A percentile compares a stretch with the other conserved stretches of the same genome.
phyloP scores from a whole-genome alignment of 2,113 vertebrate genomes.

The Morone saxatilis region DNA sequence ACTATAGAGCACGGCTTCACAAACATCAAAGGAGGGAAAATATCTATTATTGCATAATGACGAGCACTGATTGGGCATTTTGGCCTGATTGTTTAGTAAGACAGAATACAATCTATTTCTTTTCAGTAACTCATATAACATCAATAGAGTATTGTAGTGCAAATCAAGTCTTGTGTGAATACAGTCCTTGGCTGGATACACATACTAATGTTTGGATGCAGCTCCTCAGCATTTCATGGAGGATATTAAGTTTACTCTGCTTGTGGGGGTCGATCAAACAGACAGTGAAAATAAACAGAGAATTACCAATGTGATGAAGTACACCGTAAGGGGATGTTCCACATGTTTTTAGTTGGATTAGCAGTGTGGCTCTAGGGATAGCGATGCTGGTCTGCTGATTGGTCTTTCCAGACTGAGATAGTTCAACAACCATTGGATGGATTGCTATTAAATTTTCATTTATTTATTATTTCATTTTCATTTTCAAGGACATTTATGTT shows the following conservation, averaged over 20 bases:
- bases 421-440: background rate
- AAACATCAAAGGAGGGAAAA: background rate
- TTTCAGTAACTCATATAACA: slow-evolving; percentile 5
- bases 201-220: slow-evolving; percentile 8
- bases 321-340: background rate
- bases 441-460: background rate
- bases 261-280: background rate
- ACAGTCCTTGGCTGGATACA: background rate
- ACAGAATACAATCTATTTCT: slow-evolving; percentile 21
- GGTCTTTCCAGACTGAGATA: background rate
- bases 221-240: background rate
- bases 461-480: too few relatives aligned
- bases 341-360: background rate
- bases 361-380: background rate
- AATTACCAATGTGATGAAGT: background rate
- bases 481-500: too few relatives aligned
- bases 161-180: background rate
- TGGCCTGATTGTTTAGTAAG: background rate
- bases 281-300: background rate
- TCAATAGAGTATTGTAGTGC: slow-evolving; percentile 3
- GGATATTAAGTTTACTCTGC: background rate
- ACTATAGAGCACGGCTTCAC: background rate
- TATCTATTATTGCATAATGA: slow-evolving; percentile 8
- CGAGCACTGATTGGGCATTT: slow-evolving; percentile 4
- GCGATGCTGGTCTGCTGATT: too few relatives aligned